Evolutionary conservation across 2,113 vertebrate genomes (phyloP), one percentile per base, ranked within the genome.

Genomic region (Corydoras sp.): DNA sequence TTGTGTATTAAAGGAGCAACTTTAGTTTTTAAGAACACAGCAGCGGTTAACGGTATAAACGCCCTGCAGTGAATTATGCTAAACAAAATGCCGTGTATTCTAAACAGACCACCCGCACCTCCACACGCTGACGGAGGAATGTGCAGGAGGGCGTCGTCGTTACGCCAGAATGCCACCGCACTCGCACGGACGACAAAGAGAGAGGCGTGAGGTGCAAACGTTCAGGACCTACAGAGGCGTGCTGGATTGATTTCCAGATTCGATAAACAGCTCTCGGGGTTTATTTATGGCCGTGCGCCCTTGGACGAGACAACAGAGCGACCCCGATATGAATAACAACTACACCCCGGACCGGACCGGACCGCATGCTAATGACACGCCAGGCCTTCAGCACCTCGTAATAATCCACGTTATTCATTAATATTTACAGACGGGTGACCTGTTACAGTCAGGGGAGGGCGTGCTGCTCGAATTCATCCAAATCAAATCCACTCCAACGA

Each of bases 61-160:
- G 54, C 43, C 63, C 59, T 3, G 64, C 65, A 68, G 72, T 75
- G 78, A 84, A 80, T 79, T 30, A 71, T 10, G 54, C 77, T 78
- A 81, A 80, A 64, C 76, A 78, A 74, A 59, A 62, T 51, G 54
- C 51, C 35, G 72, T 61, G 14, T 58, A 65, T 72, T 77, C 62
- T 63, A 78, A 79, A 77, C 74, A 76, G 68, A 10, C 31, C 49
- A 56, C 73, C 78, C 51, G 10, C 69, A 88, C 77, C 18, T 24
- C 18, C 18, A 65, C 32, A 60, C 60, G 10, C 10, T 50, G 32
- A 29, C 3, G 7, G 15, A 43, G 31, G 9, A 51, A 64, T 54
- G 50, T 63, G 68, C 68, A 68, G 30, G 18, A 29, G 5, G 3
- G 18, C 51, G 9, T 70, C 71, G 35, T 56, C 51, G 32, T 65